Percentiles rank a stretch among this genome's conserved stretches.
Conservation (phyloP, 2,113 vertebrate genomes). For the Podarcis raffonei region DNA sequence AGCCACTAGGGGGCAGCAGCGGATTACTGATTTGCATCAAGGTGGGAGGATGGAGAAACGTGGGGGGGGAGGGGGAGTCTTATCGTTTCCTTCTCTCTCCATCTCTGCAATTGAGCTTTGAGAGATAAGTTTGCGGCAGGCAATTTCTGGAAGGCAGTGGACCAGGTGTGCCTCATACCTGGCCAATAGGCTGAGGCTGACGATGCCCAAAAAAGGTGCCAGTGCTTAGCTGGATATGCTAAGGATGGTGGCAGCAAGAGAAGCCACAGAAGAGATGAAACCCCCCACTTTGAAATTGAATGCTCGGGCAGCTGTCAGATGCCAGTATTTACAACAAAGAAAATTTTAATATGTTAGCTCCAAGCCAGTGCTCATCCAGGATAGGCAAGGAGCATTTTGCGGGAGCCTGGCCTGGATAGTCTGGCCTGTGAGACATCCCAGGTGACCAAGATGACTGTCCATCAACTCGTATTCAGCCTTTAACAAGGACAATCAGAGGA, state of each 20-base stretch:
- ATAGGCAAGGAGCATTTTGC: neutral
- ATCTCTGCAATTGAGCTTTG: too few relatives aligned
- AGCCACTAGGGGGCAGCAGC: conserved; percentile 7
- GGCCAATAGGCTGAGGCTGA: neutral
- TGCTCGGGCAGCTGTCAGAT: neutral
- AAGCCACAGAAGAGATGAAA: neutral
- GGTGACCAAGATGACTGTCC: too few relatives aligned
- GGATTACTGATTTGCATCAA: neutral
- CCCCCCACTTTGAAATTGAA: too few relatives aligned
- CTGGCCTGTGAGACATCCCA: too few relatives aligned
- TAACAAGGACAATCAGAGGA: too few relatives aligned
- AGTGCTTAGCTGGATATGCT: neutral
- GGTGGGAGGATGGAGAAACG: neutral
- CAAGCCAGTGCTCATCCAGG: neutral
- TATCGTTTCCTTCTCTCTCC: too few relatives aligned
- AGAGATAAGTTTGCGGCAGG: neutral
- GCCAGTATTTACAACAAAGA: neutral
- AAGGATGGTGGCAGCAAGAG: neutral
- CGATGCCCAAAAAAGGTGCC: neutral
- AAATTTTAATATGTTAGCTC: neutral
- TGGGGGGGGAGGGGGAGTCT: neutral
- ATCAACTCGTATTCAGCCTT: too few relatives aligned
- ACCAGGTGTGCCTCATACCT: neutral
- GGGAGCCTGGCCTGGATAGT: too few relatives aligned
- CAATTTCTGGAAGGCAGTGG: neutral